Conservation (phyloP, 2,797 vertebrate species). For the Poecile montanus region DNA sequence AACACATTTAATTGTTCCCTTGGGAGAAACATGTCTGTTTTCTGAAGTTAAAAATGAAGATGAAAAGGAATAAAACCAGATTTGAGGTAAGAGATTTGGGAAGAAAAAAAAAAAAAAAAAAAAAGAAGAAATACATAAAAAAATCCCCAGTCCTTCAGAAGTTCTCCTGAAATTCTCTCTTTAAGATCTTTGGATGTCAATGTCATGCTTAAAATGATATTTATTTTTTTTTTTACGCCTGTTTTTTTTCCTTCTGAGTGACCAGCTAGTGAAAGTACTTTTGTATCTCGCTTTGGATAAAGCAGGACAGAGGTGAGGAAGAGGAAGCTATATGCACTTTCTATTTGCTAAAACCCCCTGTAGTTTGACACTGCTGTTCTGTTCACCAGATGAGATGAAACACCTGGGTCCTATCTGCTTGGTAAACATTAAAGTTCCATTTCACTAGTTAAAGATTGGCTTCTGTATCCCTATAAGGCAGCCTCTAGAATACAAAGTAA, state of each 20-base stretch:
- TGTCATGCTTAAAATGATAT: neutral
- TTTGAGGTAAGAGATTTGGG: slow-evolving; percentile 17
- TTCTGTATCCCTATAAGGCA: slow-evolving; percentile 63
- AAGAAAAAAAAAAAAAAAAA: too few species aligned
- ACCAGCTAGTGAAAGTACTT: neutral
- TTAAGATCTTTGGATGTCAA: neutral
- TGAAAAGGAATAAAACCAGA: slow-evolving; percentile 42
- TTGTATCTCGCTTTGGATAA: neutral
- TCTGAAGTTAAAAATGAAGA: slow-evolving; percentile 64
- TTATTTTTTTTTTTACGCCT: neutral
- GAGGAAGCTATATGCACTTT: neutral
- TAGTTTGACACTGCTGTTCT: slow-evolving; percentile 58
- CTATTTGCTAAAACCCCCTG: slow-evolving; percentile 33
- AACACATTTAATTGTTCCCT: slow-evolving; percentile 75
- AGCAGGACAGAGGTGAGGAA: neutral
- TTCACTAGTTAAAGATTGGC: slow-evolving; percentile 77
- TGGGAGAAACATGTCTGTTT: slow-evolving; percentile 70
- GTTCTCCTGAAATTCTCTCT: neutral
- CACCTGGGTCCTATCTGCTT: slow-evolving; percentile 78
- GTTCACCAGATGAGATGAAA: slow-evolving; percentile 66
- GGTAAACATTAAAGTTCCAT: slow-evolving; percentile 80
- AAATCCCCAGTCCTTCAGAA: neutral
- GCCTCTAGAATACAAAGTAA: slow-evolving; percentile 70
- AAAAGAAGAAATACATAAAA: too few species aligned
- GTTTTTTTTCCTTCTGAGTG: neutral